Evolutionary conservation across 2,113 vertebrate genomes (phyloP).

Genomic region (Montifringilla adamsi): DNA sequence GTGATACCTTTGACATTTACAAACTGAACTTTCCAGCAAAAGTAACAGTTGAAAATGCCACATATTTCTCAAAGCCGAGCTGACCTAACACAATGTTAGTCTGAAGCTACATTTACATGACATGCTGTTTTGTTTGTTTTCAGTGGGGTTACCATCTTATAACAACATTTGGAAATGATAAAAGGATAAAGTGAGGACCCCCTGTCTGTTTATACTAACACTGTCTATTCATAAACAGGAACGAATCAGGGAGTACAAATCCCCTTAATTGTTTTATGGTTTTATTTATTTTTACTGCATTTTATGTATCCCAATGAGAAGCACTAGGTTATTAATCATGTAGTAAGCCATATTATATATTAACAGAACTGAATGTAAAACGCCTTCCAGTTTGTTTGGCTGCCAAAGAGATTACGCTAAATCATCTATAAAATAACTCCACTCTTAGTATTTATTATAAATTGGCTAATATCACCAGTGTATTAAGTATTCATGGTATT

Average conservation of each 20-base stretch:
- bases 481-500: not conserved
- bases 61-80: slow-evolving; percentile 13
- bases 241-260: slow-evolving; percentile 44
- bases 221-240: slow-evolving; percentile 50
- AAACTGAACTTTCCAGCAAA: slow-evolving; percentile 23
- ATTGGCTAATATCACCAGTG: not conserved
- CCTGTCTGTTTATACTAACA: slow-evolving; percentile 56
- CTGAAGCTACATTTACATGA: slow-evolving; percentile 52
- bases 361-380: not conserved
- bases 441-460: not conserved
- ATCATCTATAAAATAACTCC: not conserved
- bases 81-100: slow-evolving; percentile 33
- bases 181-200: slow-evolving; percentile 58
- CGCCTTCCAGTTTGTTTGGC: not conserved
- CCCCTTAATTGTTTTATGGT: slow-evolving; percentile 43
- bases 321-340: slow-evolving; percentile 4
- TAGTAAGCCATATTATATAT: not conserved
- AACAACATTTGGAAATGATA: slow-evolving; percentile 68
- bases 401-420: not conserved
- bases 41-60: slow-evolving; percentile 45
- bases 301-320: not conserved
- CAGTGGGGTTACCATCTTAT: slow-evolving; percentile 43
- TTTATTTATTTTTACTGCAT: slow-evolving; percentile 59
- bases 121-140: slow-evolving; percentile 57
- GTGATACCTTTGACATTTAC: not conserved